Base-by-base conservation (phyloP, 2,113 vertebrate species). In the Micronycteris hirsuta region DNA sequence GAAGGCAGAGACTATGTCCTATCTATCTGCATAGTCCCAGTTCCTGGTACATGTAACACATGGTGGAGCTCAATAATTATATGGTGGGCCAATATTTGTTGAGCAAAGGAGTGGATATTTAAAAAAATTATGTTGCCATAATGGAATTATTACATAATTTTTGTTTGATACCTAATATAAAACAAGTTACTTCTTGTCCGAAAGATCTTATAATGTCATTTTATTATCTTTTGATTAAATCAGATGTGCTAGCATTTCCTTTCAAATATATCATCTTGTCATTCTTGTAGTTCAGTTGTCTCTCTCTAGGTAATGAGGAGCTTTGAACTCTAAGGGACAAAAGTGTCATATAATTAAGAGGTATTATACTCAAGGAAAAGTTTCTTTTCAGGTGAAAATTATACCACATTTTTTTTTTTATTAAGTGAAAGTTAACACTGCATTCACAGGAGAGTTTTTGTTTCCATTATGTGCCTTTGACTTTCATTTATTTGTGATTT, bases 241-340 rank as follows among this genome's bases (percentile, higher is more conserved):
- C 36, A 97, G 96, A 92, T 74, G 63, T 93, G 95, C 86, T 71
- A 96, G 76, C 58, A 67, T 43, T 81, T 97, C 96, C 76, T 74
- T 96, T 97, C 61, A 91, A 94, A 91, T 91, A 26, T 43, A 47
- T 96, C 26, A 4, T 70, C 95, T 47, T 56, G 36, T 88, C 96
- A 81, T 92, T 88, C 85, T 86, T 24, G 36, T 67, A 73, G 61
- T 82, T 94, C 20, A 74, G 67, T 74, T 28, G 96, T 97, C 91
- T 96, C 58, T 95, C 24, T 98, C 96, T 97, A 92, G 91, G 94
- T 97, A 98, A 91, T 86, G 49, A 94, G 70, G 91, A 95, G 0
- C 1, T 97, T 90, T 95, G 91, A 97, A 95, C 89, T 98, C 56
- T 83, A 96, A 97, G 93, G 89, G 97, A 98, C 56, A 97, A 96